Evolutionary conservation across 1,140 invertebrate species (phyloP).

Genomic region (Chironomus striatipennis): DNA sequence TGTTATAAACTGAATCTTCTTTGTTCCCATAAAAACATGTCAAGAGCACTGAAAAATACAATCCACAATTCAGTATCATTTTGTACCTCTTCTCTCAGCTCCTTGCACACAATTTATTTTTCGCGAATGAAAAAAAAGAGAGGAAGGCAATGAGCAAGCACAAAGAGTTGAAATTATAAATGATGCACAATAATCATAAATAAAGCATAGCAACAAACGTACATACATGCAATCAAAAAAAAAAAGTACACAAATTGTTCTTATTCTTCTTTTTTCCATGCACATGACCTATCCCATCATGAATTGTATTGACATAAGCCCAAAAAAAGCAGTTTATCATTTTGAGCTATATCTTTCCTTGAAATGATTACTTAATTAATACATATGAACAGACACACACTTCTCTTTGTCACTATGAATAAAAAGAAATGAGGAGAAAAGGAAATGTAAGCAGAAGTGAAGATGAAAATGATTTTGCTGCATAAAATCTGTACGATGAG

Average conservation of each 20-base stretch:
- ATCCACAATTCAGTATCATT: background rate
- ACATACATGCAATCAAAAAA: background rate
- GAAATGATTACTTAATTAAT: too few species aligned
- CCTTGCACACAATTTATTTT: background rate
- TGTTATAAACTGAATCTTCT: too few species aligned
- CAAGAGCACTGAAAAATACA: background rate
- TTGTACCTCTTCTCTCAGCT: background rate
- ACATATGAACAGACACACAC: too few species aligned
- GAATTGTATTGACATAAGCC: conserved; percentile 2
- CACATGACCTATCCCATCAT: conserved; percentile 5
- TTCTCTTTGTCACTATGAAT: too few species aligned
- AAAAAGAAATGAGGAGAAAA: too few species aligned
- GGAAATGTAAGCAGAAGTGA: too few species aligned
- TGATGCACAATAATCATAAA: conserved; percentile 14
- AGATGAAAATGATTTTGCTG: too few species aligned
- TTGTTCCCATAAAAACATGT: too few species aligned
- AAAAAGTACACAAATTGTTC: conserved; percentile 13
- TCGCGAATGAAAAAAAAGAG: background rate
- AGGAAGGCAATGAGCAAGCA: background rate
- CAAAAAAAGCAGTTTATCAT: background rate
- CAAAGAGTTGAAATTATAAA: background rate
- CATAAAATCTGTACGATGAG: too few species aligned
- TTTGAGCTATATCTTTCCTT: too few species aligned
- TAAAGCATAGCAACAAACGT: conserved; percentile 12
- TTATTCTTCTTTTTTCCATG: conserved; percentile 1